Evolutionary conservation across 2,113 vertebrate genomes (phyloP), one percentile per base, ranked within the genome.

Genomic region (Odocoileus hemionus): DNA sequence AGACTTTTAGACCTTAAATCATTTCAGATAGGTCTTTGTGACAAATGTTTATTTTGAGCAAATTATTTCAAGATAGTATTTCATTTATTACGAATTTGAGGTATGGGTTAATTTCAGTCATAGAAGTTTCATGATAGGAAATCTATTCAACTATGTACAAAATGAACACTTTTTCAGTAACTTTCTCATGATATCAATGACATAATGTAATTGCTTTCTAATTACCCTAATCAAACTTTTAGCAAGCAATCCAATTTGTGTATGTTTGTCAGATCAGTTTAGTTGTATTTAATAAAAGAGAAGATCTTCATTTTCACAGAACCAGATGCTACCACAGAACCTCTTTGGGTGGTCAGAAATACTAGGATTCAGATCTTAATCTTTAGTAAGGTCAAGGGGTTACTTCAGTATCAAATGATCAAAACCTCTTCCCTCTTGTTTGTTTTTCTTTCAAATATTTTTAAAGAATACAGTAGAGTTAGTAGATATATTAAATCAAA

Each of bases 251-350:
- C 54, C 79, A 89, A 45, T 57, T 2, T 43, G 80, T 92, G 85
- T 61, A 25, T 9, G 7, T 83, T 86, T 93, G 12, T 36, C 58
- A 92, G 30, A 95, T 23, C 7, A 47, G 0, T 14, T 98, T 97
- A 90, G 93, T 95, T 89, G 19, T 94, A 78, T 85, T 52, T 96
- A 89, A 70, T 90, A 92, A 89, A 97, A 47, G 6, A 70, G n/a
- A 39, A 45, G 88, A 28, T 86, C 14, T 95, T 70, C 74, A 80
- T 7, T 30, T 57, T 85, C 25, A 93, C 45, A 58, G 96, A 97
- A 94, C 7, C 43, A 96, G 76, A 60, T n/a, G 15, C 6, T 78
- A 4, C 55, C 89, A 88, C 85, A 91, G 36, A 92, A 58, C 4
- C 14, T 43, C 25, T 74, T 60, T 19, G 60, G 26, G 26, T 95